Conservation (phyloP, 1,140 invertebrate genomes). For the Calosoma granatense region DNA sequence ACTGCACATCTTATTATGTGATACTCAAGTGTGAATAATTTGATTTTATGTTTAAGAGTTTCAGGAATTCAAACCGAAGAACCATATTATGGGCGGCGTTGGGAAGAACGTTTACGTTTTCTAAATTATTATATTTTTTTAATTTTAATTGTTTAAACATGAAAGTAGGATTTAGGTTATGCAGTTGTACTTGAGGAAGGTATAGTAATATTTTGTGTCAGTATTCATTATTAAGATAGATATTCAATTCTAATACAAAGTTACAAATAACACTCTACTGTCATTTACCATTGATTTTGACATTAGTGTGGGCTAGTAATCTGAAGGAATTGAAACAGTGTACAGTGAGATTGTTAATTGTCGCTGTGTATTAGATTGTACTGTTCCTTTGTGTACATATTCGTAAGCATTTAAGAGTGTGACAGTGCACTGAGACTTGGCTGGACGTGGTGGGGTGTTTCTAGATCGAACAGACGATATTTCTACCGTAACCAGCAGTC, state of each 20-base stretch:
- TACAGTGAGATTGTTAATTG: too few relatives aligned
- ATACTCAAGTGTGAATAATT: neutral
- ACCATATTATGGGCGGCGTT: neutral
- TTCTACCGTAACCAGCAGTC: constrained; percentile 51
- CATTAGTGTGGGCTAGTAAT: too few relatives aligned
- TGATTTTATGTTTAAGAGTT: constrained; percentile 2
- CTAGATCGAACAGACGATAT: constrained; percentile 57
- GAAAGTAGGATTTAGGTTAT: constrained; percentile 1
- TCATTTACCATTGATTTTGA: too few relatives aligned
- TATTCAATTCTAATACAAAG: too few relatives aligned
- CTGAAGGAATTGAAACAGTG: too few relatives aligned
- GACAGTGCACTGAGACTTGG: constrained; percentile 19
- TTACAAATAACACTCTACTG: too few relatives aligned
- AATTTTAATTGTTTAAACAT: neutral
- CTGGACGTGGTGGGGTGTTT: constrained; percentile 37
- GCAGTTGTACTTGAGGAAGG: neutral
- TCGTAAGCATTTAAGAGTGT: too few relatives aligned
- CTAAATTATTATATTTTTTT: constrained; percentile 1
- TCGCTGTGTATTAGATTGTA: too few relatives aligned
- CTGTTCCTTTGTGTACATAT: too few relatives aligned
- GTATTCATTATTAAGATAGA: neutral
- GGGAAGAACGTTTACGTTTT: neutral
- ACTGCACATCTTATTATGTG: too few relatives aligned
- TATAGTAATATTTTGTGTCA: constrained; percentile 6
- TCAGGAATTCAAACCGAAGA: neutral